Evolutionary conservation across 2,113 vertebrate species (phyloP), one percentile per base, ranked within the genome.

Genomic region (Laticauda laticaudata): DNA sequence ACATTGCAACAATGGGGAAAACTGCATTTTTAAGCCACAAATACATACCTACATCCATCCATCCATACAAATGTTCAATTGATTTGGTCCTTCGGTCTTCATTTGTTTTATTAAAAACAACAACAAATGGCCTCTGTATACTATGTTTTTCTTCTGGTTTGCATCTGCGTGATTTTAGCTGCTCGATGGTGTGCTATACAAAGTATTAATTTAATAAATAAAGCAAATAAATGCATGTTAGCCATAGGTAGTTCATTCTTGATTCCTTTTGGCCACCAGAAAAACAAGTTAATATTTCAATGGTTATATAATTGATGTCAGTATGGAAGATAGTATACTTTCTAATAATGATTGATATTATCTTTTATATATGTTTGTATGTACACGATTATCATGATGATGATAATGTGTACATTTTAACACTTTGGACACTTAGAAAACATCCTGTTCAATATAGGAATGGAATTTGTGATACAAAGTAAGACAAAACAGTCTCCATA

Each of bases 181-280:
- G 4, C 26, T 64, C 1, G 0, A 64, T 0, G 3, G 11, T 29
- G 26, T 12, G 61, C 3, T 64, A 29, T 5, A 26, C 26, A 0
- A 2, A 29, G 26, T 4, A 29, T 12, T 29, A 29, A 64, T 64
- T 29, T 29, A 64, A 64, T 29, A 64, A 64, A 64, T 64, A 64
- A 29, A 57, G 56, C 56, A 12, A 64, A 64, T 29, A 12, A 29
- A 29, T 0, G 10, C 61, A 75, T 7, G 2, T 75, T 75, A 34
- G 14, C 14, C n/a, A 75, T 56, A 23, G 8, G 18, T 39, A 4
- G 53, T 55, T 20, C 4, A 1, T 23, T 34, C 87, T 34, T 34
- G 53, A 54, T 54, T 4, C 18, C 24, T 55, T 88, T 87, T 24
- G 0, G 5, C 14, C 26, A 26, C 0, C 0, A 5, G 86, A 12